phyloP scores from a whole-genome alignment of 2,888 invertebrate species.

The Caradrina kadenii region DNA sequence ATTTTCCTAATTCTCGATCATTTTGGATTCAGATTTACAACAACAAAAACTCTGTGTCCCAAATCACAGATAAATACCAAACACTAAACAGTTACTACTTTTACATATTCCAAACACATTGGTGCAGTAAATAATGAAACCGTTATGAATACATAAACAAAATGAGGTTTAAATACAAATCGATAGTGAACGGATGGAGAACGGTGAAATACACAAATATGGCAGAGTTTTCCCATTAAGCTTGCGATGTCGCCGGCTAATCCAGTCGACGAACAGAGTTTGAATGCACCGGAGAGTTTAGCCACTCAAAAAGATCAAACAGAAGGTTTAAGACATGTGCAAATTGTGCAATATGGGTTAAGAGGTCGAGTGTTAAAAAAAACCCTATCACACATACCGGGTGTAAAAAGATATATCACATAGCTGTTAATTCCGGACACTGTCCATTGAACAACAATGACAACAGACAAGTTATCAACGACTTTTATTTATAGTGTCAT shows the following conservation, averaged over 20 bases:
- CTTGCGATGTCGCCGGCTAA: slow-evolving; percentile 66
- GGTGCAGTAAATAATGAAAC: slow-evolving; percentile 38
- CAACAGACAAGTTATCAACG: too few relatives aligned
- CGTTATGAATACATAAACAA: slow-evolving; percentile 39
- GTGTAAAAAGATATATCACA: too few relatives aligned
- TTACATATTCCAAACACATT: slow-evolving; percentile 29
- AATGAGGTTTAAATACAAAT: slow-evolving; percentile 45
- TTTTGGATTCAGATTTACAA: not conserved
- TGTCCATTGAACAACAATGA: too few relatives aligned
- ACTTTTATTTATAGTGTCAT: too few relatives aligned
- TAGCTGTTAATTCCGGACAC: too few relatives aligned
- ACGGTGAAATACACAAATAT: slow-evolving; percentile 53
- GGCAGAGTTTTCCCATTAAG: slow-evolving; percentile 67
- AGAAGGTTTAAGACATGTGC: slow-evolving; percentile 5
- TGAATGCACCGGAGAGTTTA: slow-evolving; percentile 64
- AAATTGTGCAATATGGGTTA: too few relatives aligned
- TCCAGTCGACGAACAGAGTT: slow-evolving; percentile 62
- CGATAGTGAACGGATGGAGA: slow-evolving; percentile 33
- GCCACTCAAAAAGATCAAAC: slow-evolving; percentile 2
- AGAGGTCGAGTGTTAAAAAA: too few relatives aligned
- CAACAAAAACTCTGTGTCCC: not conserved
- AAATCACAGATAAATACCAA: slow-evolving; percentile 16
- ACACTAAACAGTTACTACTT: slow-evolving; percentile 28
- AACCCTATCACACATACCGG: too few relatives aligned
- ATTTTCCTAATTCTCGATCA: not conserved